These are phyloP conservation scores for Ephestia elutella DNA, from an alignment of 1,140 invertebrate species.

Conservation along the genomic window DNA sequence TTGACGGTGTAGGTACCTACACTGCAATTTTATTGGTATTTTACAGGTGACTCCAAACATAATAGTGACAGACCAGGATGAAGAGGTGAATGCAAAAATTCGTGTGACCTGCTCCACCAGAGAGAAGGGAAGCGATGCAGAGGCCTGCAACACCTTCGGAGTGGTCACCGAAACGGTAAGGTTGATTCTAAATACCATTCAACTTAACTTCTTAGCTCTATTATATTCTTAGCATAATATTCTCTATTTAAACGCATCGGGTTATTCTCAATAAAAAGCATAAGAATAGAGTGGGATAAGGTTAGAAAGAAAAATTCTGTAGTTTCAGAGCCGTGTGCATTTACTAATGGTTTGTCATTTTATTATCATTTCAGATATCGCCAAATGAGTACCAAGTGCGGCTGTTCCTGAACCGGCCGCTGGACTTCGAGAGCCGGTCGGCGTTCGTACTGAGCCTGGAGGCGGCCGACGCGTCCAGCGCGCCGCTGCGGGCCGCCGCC, in stretches of 20 bases:
- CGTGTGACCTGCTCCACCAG: constrained; percentile 77
- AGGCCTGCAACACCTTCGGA: constrained; percentile 81
- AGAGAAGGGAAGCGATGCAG: constrained; percentile 74
- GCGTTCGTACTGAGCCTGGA: constrained; percentile 81
- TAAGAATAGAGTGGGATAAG: not conserved
- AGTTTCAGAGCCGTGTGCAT: too few relatives aligned
- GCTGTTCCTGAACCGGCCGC: constrained; percentile 76
- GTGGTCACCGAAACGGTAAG: constrained; percentile 78
- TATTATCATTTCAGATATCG: constrained; percentile 75
- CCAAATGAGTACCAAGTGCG: constrained; percentile 82
- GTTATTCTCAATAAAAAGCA: too few relatives aligned
- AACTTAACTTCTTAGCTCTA: too few relatives aligned
- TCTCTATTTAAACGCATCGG: too few relatives aligned
- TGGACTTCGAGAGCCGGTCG: constrained; percentile 85
- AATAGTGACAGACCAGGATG: constrained; percentile 85
- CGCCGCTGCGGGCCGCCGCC: constrained; percentile 78
- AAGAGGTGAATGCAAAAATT: constrained; percentile 84
- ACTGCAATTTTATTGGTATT: not conserved
- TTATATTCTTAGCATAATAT: too few relatives aligned
- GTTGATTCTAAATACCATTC: too few relatives aligned
- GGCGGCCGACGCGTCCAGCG: constrained; percentile 78
- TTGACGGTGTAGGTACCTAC: too few relatives aligned
- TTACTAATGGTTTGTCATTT: too few relatives aligned
- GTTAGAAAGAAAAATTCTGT: too few relatives aligned
- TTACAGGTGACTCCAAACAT: constrained; percentile 76